These are phyloP conservation scores for Mayetiola destructor DNA, from an alignment of 2,888 invertebrate species.

Conservation along the genomic window DNA sequence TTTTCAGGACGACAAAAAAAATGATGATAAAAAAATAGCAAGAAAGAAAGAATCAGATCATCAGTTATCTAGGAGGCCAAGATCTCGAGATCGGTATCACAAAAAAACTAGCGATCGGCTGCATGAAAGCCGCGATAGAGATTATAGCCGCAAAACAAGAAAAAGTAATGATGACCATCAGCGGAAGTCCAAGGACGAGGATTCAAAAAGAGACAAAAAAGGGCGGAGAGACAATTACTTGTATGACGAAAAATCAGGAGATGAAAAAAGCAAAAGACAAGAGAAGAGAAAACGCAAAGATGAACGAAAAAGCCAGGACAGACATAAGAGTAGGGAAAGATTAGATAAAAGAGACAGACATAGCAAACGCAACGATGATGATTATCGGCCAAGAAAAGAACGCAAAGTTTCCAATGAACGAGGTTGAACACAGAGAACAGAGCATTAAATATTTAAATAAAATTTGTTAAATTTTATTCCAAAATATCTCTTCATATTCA, in stretches of 20 bases:
- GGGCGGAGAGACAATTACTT: constrained; percentile 21
- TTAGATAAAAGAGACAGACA: background rate
- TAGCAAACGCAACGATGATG: background rate
- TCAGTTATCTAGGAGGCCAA: too few relatives aligned
- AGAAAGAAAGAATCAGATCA: too few relatives aligned
- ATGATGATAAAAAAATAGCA: too few relatives aligned
- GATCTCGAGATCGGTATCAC: too few relatives aligned
- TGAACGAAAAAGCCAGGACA: constrained; percentile 2
- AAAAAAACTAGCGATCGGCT: too few relatives aligned
- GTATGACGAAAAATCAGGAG: constrained; percentile 24
- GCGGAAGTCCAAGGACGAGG: constrained; percentile 20
- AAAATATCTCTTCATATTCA: background rate
- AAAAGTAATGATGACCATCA: constrained; percentile 16
- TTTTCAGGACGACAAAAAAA: too few relatives aligned
- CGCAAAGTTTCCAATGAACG: background rate
- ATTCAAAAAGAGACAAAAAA: constrained; percentile 10
- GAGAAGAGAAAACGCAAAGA: constrained; percentile 15
- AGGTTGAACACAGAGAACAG: too few relatives aligned
- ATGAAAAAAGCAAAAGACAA: constrained; percentile 14
- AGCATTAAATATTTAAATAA: too few relatives aligned
- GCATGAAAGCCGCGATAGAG: background rate
- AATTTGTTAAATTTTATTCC: background rate
- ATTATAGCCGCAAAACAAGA: background rate
- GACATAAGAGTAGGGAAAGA: background rate
- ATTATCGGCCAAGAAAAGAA: background rate